phyloP scores from a whole-genome alignment of 2,113 vertebrate genomes.

The Sinosuthora webbiana region DNA sequence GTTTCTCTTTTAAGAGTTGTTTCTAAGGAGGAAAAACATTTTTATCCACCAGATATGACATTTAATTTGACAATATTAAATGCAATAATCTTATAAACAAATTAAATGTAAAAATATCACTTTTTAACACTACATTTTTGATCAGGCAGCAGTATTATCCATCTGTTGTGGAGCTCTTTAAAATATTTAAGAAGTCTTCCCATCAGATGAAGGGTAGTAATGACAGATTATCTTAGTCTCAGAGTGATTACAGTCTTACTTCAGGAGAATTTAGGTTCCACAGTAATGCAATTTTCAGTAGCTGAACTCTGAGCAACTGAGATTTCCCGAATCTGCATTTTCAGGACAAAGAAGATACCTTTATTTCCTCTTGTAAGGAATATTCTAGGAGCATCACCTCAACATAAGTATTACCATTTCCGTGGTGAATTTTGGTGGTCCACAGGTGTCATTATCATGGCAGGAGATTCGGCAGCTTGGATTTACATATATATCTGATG shows the following conservation, averaged over 20 bases:
- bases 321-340: not conserved
- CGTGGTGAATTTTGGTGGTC: not conserved
- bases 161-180: constrained; percentile 16
- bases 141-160: not conserved
- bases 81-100: not conserved
- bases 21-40: not conserved
- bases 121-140: constrained; percentile 12
- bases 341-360: not conserved
- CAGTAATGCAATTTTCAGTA: constrained; percentile 13
- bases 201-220: not conserved
- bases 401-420: not conserved
- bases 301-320: not conserved
- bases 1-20: not conserved
- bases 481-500: not conserved
- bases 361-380: not conserved
- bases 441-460: not conserved
- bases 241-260: not conserved
- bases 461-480: not conserved
- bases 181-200: constrained; percentile 26
- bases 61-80: constrained; percentile 21
- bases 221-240: not conserved
- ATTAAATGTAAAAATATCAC: not conserved
- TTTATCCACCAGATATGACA: not conserved
- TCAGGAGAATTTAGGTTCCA: not conserved
- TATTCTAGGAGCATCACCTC: not conserved